Evolutionary conservation across 2,888 invertebrate species (phyloP), one percentile per base, ranked within the genome.

Genomic region (Pollenia griseotomentosa): DNA sequence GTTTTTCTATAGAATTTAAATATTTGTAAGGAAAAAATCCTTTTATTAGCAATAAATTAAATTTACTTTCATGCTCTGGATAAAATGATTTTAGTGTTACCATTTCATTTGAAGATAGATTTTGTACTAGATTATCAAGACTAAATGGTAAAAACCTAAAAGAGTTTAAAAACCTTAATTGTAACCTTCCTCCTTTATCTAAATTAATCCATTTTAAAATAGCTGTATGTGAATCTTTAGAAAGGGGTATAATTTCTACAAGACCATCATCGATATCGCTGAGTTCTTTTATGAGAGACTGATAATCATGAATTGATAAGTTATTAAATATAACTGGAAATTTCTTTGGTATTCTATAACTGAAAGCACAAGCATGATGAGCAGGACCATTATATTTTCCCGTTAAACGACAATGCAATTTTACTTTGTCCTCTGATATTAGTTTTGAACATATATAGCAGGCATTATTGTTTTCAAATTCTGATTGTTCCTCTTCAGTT

Each of bases 181-280:
- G 79, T 55, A 88, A 19, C 10, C 16, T 53, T 40, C 53, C 68
- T 33, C 33, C 19, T 14, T 59, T 46, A 10, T 9, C 44, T 23
- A 63, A 40, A 12, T 7, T 6, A 55, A 86, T 83, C 73, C 65
- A 75, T 57, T 88, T 88, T 33, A 73, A 53, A 14, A 88, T 68
- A 2, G 78, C 85, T 46, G 78, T 51, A 71, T 90, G 92, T 81
- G 89, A 89, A 86, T 93, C 92, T 71, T 91, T 91, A 73, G 90
- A 91, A 40, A 89, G 63, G 0, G 92, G 89, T 46, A 92, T 88
- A 5, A 92, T 53, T 9, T 71, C 83, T 51, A 88, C 85, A 1
- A 81, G n/a, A 44, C 79, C 85, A 7, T 80, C 9, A 63, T 70
- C 53, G 10, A 70, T 51, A 9, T 63, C 71, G 11, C 0, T 40